A percentile compares a stretch with the other conserved stretches of the same genome.
phyloP scores from a whole-genome alignment of 2,797 vertebrate genomes.

The Benthosema pterotum region DNA sequence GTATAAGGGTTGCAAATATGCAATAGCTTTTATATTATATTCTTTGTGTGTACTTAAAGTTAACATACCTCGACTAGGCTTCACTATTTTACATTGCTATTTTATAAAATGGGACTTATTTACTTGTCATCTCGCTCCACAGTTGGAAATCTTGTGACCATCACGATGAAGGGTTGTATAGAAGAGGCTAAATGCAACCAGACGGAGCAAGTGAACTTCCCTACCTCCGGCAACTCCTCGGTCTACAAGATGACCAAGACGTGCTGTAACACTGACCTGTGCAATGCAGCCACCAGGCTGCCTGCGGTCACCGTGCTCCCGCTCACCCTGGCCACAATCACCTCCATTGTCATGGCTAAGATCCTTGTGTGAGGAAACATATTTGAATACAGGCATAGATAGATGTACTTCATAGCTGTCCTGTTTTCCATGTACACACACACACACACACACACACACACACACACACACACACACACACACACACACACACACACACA shows the following conservation, averaged over 20 bases:
- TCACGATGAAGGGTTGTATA: constrained; percentile 31
- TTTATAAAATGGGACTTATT: too few species aligned
- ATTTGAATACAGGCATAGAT: too few species aligned
- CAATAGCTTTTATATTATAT: too few species aligned
- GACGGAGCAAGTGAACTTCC: background rate
- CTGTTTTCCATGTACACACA: background rate
- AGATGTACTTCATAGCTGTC: too few species aligned
- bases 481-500: constrained; percentile 11
- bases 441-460: background rate
- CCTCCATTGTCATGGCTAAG: constrained; percentile 28
- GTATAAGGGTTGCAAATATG: too few species aligned
- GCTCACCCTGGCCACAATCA: constrained; percentile 24
- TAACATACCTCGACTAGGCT: too few species aligned
- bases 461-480: background rate
- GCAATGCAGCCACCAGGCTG: constrained; percentile 29
- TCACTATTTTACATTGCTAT: too few species aligned
- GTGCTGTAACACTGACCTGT: constrained; percentile 45
- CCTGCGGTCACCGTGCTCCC: constrained; percentile 12
- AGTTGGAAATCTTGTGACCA: background rate
- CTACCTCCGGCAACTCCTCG: background rate
- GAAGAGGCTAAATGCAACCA: background rate
- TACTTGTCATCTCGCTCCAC: background rate
- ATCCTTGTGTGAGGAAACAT: constrained; percentile 27
- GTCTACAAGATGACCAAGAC: constrained; percentile 32
- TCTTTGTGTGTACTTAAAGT: too few species aligned